A percentile compares a stretch with the other conserved stretches of the same genome.
phyloP scores from a whole-genome alignment of 2,888 invertebrate genomes.

The Lasius platythorax region DNA sequence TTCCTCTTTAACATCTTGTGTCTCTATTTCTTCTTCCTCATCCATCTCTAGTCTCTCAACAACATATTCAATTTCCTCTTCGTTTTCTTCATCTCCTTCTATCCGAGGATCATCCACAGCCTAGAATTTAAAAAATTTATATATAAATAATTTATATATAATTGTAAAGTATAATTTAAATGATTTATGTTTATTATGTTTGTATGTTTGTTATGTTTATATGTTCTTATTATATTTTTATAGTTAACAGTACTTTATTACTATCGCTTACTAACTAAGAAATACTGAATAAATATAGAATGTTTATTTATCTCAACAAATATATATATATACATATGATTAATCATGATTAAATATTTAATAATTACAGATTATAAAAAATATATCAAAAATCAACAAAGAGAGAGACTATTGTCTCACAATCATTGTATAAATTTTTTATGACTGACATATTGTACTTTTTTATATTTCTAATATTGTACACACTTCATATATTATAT shows the following conservation, averaged over 20 bases:
- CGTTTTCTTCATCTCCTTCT: slow-evolving; percentile 72
- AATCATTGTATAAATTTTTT: neutral
- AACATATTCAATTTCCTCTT: slow-evolving; percentile 80
- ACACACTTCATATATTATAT: neutral
- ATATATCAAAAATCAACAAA: neutral
- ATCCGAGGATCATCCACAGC: slow-evolving; percentile 43
- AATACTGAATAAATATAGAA: neutral
- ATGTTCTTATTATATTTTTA: neutral
- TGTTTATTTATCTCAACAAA: neutral
- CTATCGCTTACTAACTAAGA: neutral
- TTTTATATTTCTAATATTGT: neutral
- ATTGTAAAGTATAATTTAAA: neutral
- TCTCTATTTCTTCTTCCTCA: slow-evolving; percentile 61
- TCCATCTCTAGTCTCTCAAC: slow-evolving; percentile 79
- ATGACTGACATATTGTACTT: neutral
- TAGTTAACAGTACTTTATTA: neutral
- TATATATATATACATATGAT: neutral
- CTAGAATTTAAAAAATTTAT: slow-evolving; percentile 37
- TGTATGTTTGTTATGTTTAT: neutral
- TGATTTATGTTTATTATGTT: neutral
- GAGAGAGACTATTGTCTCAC: neutral
- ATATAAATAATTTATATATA: neutral
- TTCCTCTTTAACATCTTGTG: slow-evolving; percentile 56
- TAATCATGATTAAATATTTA: neutral
- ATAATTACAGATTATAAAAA: neutral